Percentiles rank a stretch among this genome's conserved stretches.
Conservation (phyloP, 2,113 vertebrate genomes). For the Australoheros scitulus region DNA sequence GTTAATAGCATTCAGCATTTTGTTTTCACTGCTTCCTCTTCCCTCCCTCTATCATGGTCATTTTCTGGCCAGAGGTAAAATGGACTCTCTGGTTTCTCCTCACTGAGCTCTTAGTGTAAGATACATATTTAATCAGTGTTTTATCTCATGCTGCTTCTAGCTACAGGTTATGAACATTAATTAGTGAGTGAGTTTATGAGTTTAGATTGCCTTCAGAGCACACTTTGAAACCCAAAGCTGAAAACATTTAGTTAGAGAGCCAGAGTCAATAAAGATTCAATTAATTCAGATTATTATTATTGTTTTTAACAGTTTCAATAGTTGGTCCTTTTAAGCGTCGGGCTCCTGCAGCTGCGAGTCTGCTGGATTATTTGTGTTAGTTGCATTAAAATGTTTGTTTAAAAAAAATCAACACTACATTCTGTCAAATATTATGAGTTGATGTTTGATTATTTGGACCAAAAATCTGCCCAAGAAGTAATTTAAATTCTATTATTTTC, state of each 20-base stretch:
- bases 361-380: neutral
- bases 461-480: neutral
- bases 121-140: constrained; percentile 23
- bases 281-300: neutral
- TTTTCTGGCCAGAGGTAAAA: constrained; percentile 8
- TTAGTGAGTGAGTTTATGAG: neutral
- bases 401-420: too few relatives aligned
- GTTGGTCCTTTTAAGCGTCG: neutral
- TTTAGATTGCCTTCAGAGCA: neutral
- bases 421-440: neutral
- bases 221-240: neutral
- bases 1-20: neutral
- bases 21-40: neutral
- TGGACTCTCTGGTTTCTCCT: neutral
- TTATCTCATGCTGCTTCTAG: constrained; percentile 2
- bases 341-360: neutral
- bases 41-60: neutral
- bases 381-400: too few relatives aligned
- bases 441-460: neutral
- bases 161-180: constrained; percentile 5
- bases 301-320: neutral
- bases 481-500: neutral
- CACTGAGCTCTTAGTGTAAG: neutral
- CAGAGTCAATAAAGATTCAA: neutral
- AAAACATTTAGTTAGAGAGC: neutral